Base-by-base conservation (phyloP, 1,140 invertebrate genomes). In the Drosophila azteca region DNA sequence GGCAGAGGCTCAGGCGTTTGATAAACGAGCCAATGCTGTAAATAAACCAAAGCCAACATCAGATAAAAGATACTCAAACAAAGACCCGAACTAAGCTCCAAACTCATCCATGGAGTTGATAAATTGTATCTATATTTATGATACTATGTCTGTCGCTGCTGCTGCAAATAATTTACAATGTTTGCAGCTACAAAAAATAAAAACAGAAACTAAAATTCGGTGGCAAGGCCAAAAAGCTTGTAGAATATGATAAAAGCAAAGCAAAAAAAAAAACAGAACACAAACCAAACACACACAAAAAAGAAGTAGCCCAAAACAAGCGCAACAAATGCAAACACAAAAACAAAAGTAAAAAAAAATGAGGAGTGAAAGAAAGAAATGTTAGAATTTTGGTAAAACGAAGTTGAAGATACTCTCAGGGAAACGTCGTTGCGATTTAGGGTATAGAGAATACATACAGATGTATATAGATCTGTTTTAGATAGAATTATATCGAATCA, bases 41-140 rank as follows among this genome's bases (percentile, higher is more conserved):
- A 77, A 85, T 67, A 85, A 70, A 20, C 17, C 17, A 20, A 69
- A 52, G 43, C 26, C 29, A 8, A 20, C 15, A 31, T 48, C 43
- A 67, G 66, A 68, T 35, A 70, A 55, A 68, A 74, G 53, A 73
- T 64, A 68, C 58, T 62, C 61, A 62, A 71, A 66, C 24, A 68
- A 15, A 65, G 64, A 17, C 22, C 54, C 44, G 24, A 59, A 58
- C 65, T 59, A 70, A 67, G 54, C 54, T 53, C 49, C 60, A 68
- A 71, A 59, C 62, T 87, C 84, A 87, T 71, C 78, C 78, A 39
- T 13, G 35, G 59, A 82, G 74, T 85, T 85, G 82, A 85, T 85
- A 85, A 87, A 85, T 85, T 77, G 78, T 85, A 60, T 81, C 73
- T 81, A 70, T 87, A 77, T 81, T 84, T 85, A 77, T 85, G 81